These are phyloP conservation scores for Acanthopagrus latus DNA, from an alignment of 2,797 vertebrate species.

Conservation along the genomic window DNA sequence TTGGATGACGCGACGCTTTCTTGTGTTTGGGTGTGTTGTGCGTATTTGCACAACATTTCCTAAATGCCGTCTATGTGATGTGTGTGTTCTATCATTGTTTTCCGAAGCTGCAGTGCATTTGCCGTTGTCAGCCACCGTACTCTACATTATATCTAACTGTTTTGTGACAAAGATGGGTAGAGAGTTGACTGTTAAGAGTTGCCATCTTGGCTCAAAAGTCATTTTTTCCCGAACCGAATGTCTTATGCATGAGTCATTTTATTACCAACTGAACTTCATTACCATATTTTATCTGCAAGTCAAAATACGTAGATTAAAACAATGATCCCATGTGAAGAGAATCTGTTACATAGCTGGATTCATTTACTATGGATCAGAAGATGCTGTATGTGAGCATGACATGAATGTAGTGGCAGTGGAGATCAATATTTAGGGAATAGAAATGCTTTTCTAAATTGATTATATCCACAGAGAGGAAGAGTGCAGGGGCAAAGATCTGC, in stretches of 20 bases:
- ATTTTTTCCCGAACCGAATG: conserved; percentile 40
- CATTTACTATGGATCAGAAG: conserved; percentile 33
- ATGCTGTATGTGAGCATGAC: conserved; percentile 36
- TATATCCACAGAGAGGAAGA: conserved; percentile 20
- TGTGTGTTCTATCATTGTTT: too few relatives aligned
- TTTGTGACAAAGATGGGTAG: background rate
- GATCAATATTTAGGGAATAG: conserved; percentile 49
- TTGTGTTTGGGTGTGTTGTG: too few relatives aligned
- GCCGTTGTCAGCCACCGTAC: too few relatives aligned
- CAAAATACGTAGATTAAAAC: conserved; percentile 22
- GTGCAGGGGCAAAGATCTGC: background rate
- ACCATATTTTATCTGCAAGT: conserved; percentile 28
- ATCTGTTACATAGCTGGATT: conserved; percentile 24
- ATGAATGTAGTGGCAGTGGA: conserved; percentile 6
- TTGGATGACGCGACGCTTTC: too few relatives aligned
- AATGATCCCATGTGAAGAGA: conserved; percentile 21
- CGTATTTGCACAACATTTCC: too few relatives aligned
- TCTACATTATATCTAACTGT: background rate
- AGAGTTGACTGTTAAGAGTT: background rate
- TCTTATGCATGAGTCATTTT: conserved; percentile 25
- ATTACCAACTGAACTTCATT: background rate
- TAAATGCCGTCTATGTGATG: too few relatives aligned
- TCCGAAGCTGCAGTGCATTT: too few relatives aligned
- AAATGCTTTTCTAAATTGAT: conserved; percentile 59
- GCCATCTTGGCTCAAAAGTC: background rate